phyloP scores from a whole-genome alignment of 2,888 invertebrate genomes.

The Campopleginae sp. region DNA sequence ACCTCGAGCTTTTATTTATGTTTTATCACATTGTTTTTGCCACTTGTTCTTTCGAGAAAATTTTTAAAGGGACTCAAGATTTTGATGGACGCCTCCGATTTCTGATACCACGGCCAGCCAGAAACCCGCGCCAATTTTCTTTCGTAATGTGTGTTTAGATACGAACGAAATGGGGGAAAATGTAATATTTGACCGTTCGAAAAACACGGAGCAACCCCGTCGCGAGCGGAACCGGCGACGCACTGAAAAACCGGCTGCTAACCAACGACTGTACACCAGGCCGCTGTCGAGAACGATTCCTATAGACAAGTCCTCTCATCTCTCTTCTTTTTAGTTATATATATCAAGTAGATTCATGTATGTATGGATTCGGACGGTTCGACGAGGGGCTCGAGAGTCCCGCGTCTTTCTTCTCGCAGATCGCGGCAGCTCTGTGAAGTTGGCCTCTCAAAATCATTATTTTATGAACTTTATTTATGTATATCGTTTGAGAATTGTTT shows the following conservation, averaged over 20 bases:
- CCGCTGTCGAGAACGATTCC: constrained; percentile 30
- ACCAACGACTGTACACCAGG: constrained; percentile 8
- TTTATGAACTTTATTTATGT: too few relatives aligned
- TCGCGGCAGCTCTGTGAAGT: too few relatives aligned
- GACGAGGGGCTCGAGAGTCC: not conserved
- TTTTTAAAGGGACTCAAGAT: not conserved
- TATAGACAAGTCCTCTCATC: constrained; percentile 20
- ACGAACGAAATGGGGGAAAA: not conserved
- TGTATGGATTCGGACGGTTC: not conserved
- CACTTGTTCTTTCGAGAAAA: not conserved
- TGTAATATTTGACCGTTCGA: not conserved
- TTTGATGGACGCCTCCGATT: not conserved
- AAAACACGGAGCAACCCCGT: constrained; percentile 72
- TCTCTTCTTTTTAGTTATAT: not conserved
- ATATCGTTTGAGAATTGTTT: too few relatives aligned
- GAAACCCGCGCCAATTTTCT: constrained; percentile 47
- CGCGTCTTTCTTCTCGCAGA: not conserved
- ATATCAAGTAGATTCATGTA: not conserved
- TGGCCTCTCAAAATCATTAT: too few relatives aligned
- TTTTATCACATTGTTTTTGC: not conserved
- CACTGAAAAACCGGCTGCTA: constrained; percentile 76
- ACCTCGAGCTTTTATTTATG: not conserved
- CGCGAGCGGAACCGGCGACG: constrained; percentile 76
- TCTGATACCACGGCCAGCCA: not conserved
- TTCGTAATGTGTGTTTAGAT: not conserved